Conservation (phyloP, 2,888 invertebrate genomes). For the Busseola fusca region DNA sequence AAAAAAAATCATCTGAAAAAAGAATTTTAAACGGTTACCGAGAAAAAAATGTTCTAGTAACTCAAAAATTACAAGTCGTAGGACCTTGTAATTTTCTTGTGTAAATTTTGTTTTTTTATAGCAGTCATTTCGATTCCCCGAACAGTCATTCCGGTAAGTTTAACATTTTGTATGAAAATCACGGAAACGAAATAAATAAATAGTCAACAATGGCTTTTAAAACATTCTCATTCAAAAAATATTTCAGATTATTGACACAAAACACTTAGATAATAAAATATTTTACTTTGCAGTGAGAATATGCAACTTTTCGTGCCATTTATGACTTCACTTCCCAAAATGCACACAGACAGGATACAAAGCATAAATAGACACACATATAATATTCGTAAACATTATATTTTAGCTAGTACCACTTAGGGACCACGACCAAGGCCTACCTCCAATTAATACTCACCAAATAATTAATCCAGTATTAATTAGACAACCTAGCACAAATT, state of each 20-base stretch:
- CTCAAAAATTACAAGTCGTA: neutral
- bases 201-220: neutral
- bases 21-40: neutral
- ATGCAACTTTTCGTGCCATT: neutral
- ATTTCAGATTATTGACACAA: neutral
- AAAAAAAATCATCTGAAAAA: too few relatives aligned
- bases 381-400: neutral
- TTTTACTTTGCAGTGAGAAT: neutral
- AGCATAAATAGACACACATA: neutral
- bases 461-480: conserved; percentile 58
- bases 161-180: neutral
- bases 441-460: conserved; percentile 47
- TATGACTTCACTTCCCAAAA: too few relatives aligned
- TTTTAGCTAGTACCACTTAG: conserved; percentile 3
- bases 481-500: conserved; percentile 52
- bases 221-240: neutral
- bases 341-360: neutral
- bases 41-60: neutral
- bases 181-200: neutral
- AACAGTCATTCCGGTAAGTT: neutral
- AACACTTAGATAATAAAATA: neutral
- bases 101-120: neutral
- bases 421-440: conserved; percentile 9
- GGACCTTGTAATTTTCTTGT: neutral
- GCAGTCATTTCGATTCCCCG: neutral